Evolutionary conservation across 2,113 vertebrate species (phyloP), one percentile per base, ranked within the genome.

Genomic region (Prochilodus magdalenae): DNA sequence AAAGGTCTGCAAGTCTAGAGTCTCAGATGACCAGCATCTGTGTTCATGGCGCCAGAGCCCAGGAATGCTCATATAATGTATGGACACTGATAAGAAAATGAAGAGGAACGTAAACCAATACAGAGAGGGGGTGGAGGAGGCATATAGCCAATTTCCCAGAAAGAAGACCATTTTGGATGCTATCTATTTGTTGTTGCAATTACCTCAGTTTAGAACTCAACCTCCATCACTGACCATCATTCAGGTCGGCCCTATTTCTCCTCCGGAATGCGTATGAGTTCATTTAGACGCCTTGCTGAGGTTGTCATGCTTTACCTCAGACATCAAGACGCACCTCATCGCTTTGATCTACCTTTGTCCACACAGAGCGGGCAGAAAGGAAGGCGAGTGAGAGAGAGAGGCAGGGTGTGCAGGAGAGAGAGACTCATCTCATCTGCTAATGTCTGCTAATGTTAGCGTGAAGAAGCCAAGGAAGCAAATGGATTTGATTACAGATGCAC

Each of bases 401-500:
- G 67, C 12, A 49, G 20, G 24, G 10, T 13, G 24, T 85, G 66
- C 85, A 66, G 85, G 14, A 55, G 69, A 62, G 49, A 59, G n/a
- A 81, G 44, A 80, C 66, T 26, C 76, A 77, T 51, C 57, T 87
- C 86, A 78, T 74, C 80, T 71, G 36, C 66, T 75, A 72, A 86
- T 63, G 65, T 79, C 47, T 66, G 79, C 70, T 93, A 93, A 92
- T 93, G 93, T 93, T 91, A 93, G 93, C 91, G 86, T 90, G 93
- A 92, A 86, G 91, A 53, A 81, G 93, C 93, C 91, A 91, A 90
- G 92, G 91, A 89, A 95, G 95, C 93, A 95, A 96, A 96, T 95
- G 91, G 93, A 96, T 94, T 94, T 95, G 94, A 96, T 96, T 95
- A 94, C 91, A 93, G 94, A 94, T 94, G 93, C 91, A 92, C 93